Percentiles rank a stretch among this genome's conserved stretches.
Conservation (phyloP, 1,140 invertebrate genomes). For the Drosophila simulans region DNA sequence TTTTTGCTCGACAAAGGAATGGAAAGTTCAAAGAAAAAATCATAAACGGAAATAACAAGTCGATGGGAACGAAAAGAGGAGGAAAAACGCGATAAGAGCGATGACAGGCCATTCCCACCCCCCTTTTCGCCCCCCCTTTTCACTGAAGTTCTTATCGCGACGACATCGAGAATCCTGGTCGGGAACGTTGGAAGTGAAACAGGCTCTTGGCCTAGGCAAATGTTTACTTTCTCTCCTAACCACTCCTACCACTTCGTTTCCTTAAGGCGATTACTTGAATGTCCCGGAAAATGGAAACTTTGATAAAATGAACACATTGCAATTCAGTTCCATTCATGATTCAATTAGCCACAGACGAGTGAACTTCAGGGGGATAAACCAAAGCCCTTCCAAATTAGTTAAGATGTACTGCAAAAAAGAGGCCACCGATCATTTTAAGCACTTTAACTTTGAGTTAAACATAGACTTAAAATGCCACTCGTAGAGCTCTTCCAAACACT, state of each 20-base stretch:
- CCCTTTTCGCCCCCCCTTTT: constrained; percentile 11
- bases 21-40: constrained; percentile 71
- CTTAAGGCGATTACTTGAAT: constrained; percentile 67
- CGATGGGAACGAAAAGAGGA: constrained; percentile 16
- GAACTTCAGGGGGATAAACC: constrained; percentile 41
- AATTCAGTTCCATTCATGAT: constrained; percentile 67
- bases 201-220: constrained; percentile 52
- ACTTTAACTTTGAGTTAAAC: too few species aligned
- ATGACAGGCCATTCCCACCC: constrained; percentile 26
- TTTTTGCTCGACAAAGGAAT: constrained; percentile 35
- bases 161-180: constrained; percentile 56
- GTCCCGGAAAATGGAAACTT: constrained; percentile 36
- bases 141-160: constrained; percentile 58
- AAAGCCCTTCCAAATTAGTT: neutral
- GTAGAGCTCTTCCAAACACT: neutral
- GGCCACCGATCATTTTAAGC: too few species aligned
- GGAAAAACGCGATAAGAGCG: constrained; percentile 61
- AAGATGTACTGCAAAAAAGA: neutral
- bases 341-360: constrained; percentile 73
- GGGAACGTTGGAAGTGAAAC: constrained; percentile 7
- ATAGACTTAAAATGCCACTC: too few species aligned
- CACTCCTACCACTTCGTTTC: neutral
- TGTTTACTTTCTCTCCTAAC: constrained; percentile 45
- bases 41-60: constrained; percentile 72
- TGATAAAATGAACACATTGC: constrained; percentile 53